Evolutionary conservation across 2,797 vertebrate genomes (phyloP).

Genomic region (Loris lydekkerianus): DNA sequence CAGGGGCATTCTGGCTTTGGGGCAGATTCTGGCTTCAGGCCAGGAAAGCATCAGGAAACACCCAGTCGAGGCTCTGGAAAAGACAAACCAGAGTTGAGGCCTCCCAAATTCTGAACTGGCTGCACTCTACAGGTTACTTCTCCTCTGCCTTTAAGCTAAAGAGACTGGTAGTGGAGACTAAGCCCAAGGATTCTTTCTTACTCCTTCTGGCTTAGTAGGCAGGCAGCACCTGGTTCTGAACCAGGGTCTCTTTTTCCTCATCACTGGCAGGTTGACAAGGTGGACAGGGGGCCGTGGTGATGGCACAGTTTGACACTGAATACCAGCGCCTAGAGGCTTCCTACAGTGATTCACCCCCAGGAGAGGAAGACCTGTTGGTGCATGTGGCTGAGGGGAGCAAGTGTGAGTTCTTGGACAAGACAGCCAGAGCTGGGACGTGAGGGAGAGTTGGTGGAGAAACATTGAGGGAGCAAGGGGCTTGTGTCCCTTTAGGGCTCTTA

Average conservation of each 20-base stretch:
- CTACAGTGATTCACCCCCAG: constrained; percentile 97
- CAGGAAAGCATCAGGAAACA: neutral
- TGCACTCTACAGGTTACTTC: neutral
- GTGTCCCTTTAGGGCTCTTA: constrained; percentile 49
- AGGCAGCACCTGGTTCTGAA: constrained; percentile 22
- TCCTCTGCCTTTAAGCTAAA: constrained; percentile 28
- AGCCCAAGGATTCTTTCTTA: constrained; percentile 57
- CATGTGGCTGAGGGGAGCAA: constrained; percentile 97
- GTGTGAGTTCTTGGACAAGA: constrained; percentile 89
- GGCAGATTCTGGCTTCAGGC: constrained; percentile 40
- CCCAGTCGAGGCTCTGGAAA: neutral
- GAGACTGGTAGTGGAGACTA: neutral
- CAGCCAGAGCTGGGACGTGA: neutral
- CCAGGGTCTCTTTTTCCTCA: neutral
- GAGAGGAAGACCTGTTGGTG: constrained; percentile 96
- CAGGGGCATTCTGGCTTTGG: constrained; percentile 26
- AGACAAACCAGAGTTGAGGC: constrained; percentile 28
- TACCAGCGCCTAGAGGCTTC: constrained; percentile 98
- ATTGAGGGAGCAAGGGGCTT: neutral
- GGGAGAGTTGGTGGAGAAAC: neutral
- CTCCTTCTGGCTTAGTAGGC: constrained; percentile 44
- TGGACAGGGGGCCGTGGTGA: constrained; percentile 84
- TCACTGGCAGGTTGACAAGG: constrained; percentile 73
- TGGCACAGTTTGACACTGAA: constrained; percentile 97
- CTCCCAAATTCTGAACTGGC: neutral